A percentile compares a stretch with the other conserved stretches of the same genome.
phyloP scores from a whole-genome alignment of 2,113 vertebrate genomes.

The Cheilinus undulatus region DNA sequence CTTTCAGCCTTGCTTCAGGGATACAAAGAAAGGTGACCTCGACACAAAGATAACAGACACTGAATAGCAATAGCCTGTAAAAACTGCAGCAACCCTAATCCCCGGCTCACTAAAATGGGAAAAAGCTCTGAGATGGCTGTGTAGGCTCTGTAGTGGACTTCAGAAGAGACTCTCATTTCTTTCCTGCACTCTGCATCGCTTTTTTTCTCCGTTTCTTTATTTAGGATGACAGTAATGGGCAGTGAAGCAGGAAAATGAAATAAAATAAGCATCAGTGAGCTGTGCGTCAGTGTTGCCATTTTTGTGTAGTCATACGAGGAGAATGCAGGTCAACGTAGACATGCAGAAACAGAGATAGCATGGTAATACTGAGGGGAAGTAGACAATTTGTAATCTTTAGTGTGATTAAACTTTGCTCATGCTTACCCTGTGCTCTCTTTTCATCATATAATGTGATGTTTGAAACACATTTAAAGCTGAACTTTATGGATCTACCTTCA shows the following conservation, averaged over 20 bases:
- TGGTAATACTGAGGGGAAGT: constrained; percentile 15
- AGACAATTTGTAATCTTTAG: constrained; percentile 27
- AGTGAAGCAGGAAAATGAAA: constrained; percentile 62
- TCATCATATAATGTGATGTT: background rate
- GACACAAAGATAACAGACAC: constrained; percentile 28
- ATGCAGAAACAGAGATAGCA: background rate
- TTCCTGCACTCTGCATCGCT: constrained; percentile 3
- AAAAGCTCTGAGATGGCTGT: constrained; percentile 54
- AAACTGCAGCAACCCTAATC: constrained; percentile 44
- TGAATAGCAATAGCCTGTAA: constrained; percentile 27
- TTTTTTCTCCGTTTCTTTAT: constrained; percentile 42
- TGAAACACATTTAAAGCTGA: too few relatives aligned
- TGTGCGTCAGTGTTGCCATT: constrained; percentile 28
- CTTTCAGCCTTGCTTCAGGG: constrained; percentile 2
- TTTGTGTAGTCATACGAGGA: constrained; percentile 22
- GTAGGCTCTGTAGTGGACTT: constrained; percentile 25
- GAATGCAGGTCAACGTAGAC: constrained; percentile 46
- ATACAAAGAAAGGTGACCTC: constrained; percentile 42
- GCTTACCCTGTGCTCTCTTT: background rate
- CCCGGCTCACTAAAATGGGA: constrained; percentile 26
- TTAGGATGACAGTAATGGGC: constrained; percentile 63
- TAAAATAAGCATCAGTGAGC: constrained; percentile 56
- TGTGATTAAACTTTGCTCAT: constrained; percentile 6
- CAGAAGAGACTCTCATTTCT: constrained; percentile 16
- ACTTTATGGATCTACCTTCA: too few relatives aligned